phyloP scores from a whole-genome alignment of 1,140 invertebrate genomes.

The Prorops nasuta region DNA sequence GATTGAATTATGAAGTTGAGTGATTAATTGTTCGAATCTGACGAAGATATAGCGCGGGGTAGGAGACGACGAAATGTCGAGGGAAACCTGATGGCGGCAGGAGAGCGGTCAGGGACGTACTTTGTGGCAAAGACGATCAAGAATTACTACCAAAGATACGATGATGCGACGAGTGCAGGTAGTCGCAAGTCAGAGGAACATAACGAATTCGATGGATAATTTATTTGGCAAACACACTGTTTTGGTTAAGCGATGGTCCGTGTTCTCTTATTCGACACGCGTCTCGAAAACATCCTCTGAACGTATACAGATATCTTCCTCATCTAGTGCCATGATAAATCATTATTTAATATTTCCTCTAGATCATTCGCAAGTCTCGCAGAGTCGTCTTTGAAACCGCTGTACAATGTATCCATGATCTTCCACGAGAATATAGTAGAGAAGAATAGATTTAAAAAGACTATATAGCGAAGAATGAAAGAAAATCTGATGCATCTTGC shows the following conservation, averaged over 20 bases:
- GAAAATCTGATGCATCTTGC: neutral
- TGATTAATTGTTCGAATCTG: too few relatives aligned
- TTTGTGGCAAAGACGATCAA: conserved; percentile 45
- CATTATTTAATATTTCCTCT: conserved; percentile 2
- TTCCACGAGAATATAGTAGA: neutral
- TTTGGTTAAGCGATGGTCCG: neutral
- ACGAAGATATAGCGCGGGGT: too few relatives aligned
- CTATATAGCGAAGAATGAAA: neutral
- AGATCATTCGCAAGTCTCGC: conserved; percentile 3
- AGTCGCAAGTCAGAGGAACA: neutral
- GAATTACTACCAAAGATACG: conserved; percentile 14
- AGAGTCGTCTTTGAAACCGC: conserved; percentile 20
- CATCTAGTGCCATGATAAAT: neutral
- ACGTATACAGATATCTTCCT: neutral
- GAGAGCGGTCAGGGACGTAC: conserved; percentile 50
- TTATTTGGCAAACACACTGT: neutral
- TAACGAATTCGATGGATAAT: conserved; percentile 10
- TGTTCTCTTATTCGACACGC: conserved; percentile 1
- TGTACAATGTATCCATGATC: conserved; percentile 1
- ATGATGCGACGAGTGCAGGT: neutral
- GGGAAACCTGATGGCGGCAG: conserved; percentile 45
- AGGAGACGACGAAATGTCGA: conserved; percentile 37
- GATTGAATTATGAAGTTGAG: too few relatives aligned
- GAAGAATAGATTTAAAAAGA: neutral
- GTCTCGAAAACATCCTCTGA: neutral